Evolutionary conservation across 2,888 invertebrate genomes (phyloP).

Genomic region (Drosophila infuscata): DNA sequence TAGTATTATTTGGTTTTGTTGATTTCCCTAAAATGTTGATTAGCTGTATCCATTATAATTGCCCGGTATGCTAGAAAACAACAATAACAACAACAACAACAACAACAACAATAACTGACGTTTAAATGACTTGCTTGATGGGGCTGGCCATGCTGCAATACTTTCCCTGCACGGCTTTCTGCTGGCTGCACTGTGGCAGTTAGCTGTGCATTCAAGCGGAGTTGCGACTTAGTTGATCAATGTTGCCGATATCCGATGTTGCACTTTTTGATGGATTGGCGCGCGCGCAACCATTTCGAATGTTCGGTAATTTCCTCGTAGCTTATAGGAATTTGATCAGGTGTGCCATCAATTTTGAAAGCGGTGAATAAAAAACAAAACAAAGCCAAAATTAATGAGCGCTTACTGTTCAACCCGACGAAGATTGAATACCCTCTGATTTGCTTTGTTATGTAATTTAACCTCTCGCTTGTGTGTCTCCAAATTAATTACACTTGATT

Average conservation of each 20-base stretch:
- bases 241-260: constrained; percentile 45
- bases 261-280: constrained; percentile 53
- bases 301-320: constrained; percentile 56
- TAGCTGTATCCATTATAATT: constrained; percentile 79
- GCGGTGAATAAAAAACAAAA: constrained; percentile 7
- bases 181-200: constrained; percentile 31
- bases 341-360: constrained; percentile 56
- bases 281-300: constrained; percentile 36
- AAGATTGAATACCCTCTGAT: constrained; percentile 13
- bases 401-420: constrained; percentile 1
- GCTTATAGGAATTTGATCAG: constrained; percentile 60
- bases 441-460: constrained; percentile 1
- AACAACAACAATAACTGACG: constrained; percentile 52
- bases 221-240: constrained; percentile 35
- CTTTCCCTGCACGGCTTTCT: constrained; percentile 50
- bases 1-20: constrained; percentile 50
- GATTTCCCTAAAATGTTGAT: constrained; percentile 80
- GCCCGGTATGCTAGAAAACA: constrained; percentile 70
- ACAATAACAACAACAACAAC: background rate
- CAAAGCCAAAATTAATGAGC: constrained; percentile 11
- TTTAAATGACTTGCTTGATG: constrained; percentile 59
- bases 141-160: constrained; percentile 47
- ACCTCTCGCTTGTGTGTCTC: background rate
- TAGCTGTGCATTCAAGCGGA: constrained; percentile 53
- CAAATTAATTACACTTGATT: constrained; percentile 1